Conservation (phyloP, 2,888 invertebrate genomes). For the Siphlonurus alternatus region DNA sequence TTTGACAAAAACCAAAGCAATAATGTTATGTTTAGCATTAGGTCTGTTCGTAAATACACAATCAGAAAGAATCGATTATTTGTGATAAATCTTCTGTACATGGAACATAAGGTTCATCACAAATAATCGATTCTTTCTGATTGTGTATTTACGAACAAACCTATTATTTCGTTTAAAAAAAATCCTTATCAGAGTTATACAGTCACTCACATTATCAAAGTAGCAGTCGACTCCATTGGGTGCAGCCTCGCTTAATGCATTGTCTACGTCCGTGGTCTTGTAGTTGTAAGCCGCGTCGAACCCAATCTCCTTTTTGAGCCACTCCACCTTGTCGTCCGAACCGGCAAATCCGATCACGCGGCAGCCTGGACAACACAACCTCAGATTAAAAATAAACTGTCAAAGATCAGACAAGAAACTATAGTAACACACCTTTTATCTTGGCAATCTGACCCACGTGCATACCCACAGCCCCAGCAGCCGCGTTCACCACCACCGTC, state of each 20-base stretch:
- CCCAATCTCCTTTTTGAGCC: slow-evolving; percentile 42
- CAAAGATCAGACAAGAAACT: not conserved
- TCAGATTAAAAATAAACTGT: not conserved
- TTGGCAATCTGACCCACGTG: slow-evolving; percentile 66
- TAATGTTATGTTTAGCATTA: too few relatives aligned
- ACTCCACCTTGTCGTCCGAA: slow-evolving; percentile 48
- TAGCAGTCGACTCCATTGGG: slow-evolving; percentile 59
- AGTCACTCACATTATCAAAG: slow-evolving; percentile 53
- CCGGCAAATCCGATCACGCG: slow-evolving; percentile 55
- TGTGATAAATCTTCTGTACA: not conserved
- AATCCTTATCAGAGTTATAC: not conserved
- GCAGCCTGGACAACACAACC: slow-evolving; percentile 30
- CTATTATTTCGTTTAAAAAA: not conserved
- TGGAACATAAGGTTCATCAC: too few relatives aligned
- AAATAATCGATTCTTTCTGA: too few relatives aligned
- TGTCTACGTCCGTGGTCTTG: slow-evolving; percentile 37
- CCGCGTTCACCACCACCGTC: slow-evolving; percentile 52
- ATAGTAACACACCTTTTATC: slow-evolving; percentile 33
- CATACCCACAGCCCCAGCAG: slow-evolving; percentile 63
- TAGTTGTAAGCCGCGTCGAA: slow-evolving; percentile 57
- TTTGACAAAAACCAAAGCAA: too few relatives aligned
- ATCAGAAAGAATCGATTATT: not conserved
- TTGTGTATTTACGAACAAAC: too few relatives aligned
- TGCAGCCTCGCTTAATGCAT: slow-evolving; percentile 39
- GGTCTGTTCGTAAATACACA: too few relatives aligned